These are phyloP conservation scores for Sebastes diaconus DNA, from an alignment of 2,797 vertebrate genomes.

Conservation along the genomic window DNA sequence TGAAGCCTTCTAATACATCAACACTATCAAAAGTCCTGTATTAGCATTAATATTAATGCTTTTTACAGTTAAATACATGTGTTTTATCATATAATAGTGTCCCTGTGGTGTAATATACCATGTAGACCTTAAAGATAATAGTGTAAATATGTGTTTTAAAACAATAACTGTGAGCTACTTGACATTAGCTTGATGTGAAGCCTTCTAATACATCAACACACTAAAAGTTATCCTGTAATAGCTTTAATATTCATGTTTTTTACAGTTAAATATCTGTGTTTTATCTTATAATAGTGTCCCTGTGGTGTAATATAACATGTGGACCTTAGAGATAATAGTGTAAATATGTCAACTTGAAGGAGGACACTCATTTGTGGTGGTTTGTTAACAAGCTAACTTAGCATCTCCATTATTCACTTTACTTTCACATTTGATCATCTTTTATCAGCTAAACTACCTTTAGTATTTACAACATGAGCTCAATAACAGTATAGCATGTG, in stretches of 20 bases:
- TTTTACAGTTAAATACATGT: neutral
- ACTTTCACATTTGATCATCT: too few species aligned
- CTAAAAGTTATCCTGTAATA: too few species aligned
- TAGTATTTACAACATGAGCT: too few species aligned
- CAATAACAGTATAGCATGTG: rapidly evolving
- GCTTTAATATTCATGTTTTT: too few species aligned
- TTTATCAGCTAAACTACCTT: too few species aligned
- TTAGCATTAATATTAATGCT: neutral
- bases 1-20: constrained; percentile 33
- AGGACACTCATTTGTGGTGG: neutral
- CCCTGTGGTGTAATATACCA: neutral
- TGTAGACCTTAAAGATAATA: constrained; percentile 12
- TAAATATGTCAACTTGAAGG: constrained; percentile 73
- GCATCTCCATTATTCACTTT: too few species aligned
- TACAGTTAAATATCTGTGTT: too few species aligned
- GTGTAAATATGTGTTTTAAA: constrained; percentile 56
- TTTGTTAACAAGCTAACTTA: too few species aligned
- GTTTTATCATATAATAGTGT: neutral
- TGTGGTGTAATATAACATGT: too few species aligned
- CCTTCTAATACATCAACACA: too few species aligned
- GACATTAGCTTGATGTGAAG: too few species aligned
- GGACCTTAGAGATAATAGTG: too few species aligned
- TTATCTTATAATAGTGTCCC: rapidly evolving
- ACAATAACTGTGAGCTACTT: constrained; percentile 37
- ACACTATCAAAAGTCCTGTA: constrained; percentile 41